These are phyloP conservation scores for Gerris buenoi DNA, from an alignment of 1,140 invertebrate species.

Conservation along the genomic window DNA sequence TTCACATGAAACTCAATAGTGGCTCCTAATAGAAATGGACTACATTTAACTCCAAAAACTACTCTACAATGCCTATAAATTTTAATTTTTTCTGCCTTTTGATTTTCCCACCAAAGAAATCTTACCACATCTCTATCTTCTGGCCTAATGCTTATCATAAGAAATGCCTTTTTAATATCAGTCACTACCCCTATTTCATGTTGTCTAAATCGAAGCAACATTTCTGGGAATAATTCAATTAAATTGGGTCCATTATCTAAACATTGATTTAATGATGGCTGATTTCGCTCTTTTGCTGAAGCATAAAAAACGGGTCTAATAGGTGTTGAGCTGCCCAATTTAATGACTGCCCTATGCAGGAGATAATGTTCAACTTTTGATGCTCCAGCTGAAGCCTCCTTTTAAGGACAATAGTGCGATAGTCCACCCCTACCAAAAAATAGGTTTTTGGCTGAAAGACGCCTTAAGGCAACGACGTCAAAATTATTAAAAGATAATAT, in stretches of 20 bases:
- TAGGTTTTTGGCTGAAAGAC: too few relatives aligned
- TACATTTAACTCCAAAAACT: too few relatives aligned
- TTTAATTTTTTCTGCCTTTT: not conserved
- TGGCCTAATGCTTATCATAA: too few relatives aligned
- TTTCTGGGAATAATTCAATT: constrained; percentile 28
- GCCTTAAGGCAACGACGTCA: too few relatives aligned
- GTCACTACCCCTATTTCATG: constrained; percentile 25
- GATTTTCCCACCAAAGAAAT: not conserved
- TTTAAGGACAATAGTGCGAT: too few relatives aligned
- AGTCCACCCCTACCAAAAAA: too few relatives aligned
- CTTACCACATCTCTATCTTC: too few relatives aligned
- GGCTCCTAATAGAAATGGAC: too few relatives aligned
- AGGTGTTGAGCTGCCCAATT: constrained; percentile 22
- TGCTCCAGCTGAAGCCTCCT: too few relatives aligned
- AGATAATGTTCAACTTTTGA: too few relatives aligned
- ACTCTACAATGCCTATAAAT: not conserved
- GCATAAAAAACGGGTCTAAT: constrained; percentile 26
- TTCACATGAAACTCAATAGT: not conserved
- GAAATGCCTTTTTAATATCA: too few relatives aligned
- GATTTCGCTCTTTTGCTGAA: constrained; percentile 18
- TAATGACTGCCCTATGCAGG: constrained; percentile 25
- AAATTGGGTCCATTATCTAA: constrained; percentile 27
- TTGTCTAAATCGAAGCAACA: constrained; percentile 29
- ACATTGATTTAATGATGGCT: constrained; percentile 28
- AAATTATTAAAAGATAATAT: too few relatives aligned